Evolutionary conservation across 2,888 invertebrate genomes (phyloP), one percentile per base, ranked within the genome.

Genomic region (Altica lythri): DNA sequence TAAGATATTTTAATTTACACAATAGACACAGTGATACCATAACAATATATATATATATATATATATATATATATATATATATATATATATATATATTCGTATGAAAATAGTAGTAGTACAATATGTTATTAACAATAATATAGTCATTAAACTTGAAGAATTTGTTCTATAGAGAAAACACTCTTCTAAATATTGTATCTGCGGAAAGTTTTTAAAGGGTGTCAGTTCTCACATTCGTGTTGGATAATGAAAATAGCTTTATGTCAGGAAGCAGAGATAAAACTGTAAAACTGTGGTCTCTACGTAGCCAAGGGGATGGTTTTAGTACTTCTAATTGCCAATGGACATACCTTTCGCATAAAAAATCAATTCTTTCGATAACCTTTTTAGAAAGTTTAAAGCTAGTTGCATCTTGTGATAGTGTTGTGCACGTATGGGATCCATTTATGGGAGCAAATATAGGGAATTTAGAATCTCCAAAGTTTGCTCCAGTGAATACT

Each of bases 171-270:
- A n/a, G n/a, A n/a, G n/a, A n/a, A n/a, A n/a, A n/a, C n/a, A n/a
- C n/a, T n/a, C n/a, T n/a, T n/a, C n/a, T n/a, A n/a, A n/a, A n/a
- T n/a, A n/a, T n/a, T n/a, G n/a, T n/a, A n/a, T n/a, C n/a, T n/a
- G n/a, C n/a, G n/a, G n/a, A n/a, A n/a, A n/a, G n/a, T n/a, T n/a
- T n/a, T n/a, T n/a, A n/a, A n/a, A n/a, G n/a, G n/a, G n/a, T n/a
- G n/a, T n/a, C n/a, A n/a, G n/a, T n/a, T n/a, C n/a, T n/a, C n/a
- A n/a, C n/a, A n/a, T n/a, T n/a, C n/a, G n/a, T n/a, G n/a, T 79
- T 99, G 52, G 95, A 98, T 76, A 97, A 96, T 74, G 98, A 99
- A 79, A 95, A 94, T 73, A 96, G 95, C 70, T 98, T 98, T 75
- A 87, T 98, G 80, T 95, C 93, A 61, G 95, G 93, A 1, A 92